Conservation (phyloP, 1,140 invertebrate genomes). For the Halyomorpha halys region DNA sequence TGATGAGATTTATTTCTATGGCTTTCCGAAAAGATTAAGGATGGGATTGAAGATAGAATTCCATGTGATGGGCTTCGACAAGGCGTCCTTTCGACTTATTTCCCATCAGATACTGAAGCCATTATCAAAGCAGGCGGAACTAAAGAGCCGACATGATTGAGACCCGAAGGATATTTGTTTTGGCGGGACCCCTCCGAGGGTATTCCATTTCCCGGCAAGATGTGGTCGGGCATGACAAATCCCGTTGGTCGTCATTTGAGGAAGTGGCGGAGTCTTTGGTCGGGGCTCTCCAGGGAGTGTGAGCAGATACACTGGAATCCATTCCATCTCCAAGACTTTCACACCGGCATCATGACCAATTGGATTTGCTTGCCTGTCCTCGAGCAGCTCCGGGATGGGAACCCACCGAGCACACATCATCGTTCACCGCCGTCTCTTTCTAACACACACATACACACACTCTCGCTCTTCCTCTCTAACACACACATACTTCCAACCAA, state of each 20-base stretch:
- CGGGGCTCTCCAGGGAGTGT: neutral
- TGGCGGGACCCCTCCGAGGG: too few species aligned
- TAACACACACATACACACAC: neutral
- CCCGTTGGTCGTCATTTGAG: constrained; percentile 1
- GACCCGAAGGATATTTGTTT: too few species aligned
- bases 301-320: constrained; percentile 11
- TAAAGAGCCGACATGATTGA: too few species aligned
- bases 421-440: neutral
- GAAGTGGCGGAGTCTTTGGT: neutral
- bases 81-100: too few species aligned
- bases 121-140: too few species aligned
- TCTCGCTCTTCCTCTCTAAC: neutral
- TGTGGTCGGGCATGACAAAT: neutral
- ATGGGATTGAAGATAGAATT: too few species aligned
- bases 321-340: neutral
- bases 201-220: too few species aligned
- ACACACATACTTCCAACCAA: neutral
- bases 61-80: too few species aligned
- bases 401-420: constrained; percentile 4
- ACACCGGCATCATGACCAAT: constrained; percentile 6
- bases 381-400: neutral
- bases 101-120: too few species aligned
- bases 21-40: too few species aligned
- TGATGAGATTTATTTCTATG: too few species aligned
- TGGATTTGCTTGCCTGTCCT: constrained; percentile 5